Evolutionary conservation across 2,888 invertebrate genomes (phyloP).

Genomic region (Rhagonycha lutea): DNA sequence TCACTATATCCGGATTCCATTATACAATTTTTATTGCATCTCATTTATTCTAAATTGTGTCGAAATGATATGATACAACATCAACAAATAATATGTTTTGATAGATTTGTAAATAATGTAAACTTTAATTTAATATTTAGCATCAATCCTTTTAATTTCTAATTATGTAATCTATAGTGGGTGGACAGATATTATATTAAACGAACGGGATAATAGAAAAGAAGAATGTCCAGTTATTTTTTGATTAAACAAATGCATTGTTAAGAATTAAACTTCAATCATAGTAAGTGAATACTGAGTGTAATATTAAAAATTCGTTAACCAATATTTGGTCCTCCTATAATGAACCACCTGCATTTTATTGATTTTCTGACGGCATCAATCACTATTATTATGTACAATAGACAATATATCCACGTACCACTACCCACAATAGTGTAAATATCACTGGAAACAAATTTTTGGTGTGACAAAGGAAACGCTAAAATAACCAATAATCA

Average conservation of each 20-base stretch:
- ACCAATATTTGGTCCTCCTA: background rate
- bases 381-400: background rate
- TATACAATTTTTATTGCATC: background rate
- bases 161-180: background rate
- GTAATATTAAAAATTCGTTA: background rate
- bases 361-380: background rate
- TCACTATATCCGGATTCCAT: background rate
- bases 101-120: background rate
- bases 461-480: background rate
- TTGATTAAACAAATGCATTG: background rate
- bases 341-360: background rate
- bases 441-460: background rate
- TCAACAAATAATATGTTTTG: background rate
- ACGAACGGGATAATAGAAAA: background rate
- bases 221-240: background rate
- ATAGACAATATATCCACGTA: background rate
- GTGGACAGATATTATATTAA: background rate
- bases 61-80: background rate
- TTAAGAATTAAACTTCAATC: background rate
- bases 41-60: background rate
- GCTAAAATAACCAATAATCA: background rate
- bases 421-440: background rate
- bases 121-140: background rate
- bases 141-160: background rate
- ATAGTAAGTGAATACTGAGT: background rate